phyloP scores from a whole-genome alignment of 2,113 vertebrate species.

The Myotis davidii region DNA sequence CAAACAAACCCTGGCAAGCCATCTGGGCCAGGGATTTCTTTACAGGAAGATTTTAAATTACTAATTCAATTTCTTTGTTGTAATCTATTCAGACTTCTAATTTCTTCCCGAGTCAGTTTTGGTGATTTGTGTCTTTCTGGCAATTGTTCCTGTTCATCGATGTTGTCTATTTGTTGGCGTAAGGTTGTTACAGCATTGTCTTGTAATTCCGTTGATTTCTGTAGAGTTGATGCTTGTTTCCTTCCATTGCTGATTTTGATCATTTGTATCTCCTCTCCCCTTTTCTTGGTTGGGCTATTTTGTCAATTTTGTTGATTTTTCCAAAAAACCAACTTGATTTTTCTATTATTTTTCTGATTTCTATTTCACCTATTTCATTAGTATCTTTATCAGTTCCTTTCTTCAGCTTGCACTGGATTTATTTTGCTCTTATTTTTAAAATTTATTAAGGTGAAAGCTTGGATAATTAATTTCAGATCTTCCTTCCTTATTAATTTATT shows the following conservation, averaged over 20 bases:
- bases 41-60: not conserved
- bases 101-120: not conserved
- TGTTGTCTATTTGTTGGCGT: not conserved
- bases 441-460: not conserved
- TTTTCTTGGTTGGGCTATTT: not conserved
- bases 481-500: not conserved
- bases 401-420: not conserved
- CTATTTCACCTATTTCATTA: not conserved
- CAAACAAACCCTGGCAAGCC: not conserved
- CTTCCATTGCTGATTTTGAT: not conserved
- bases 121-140: not conserved
- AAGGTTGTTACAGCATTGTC: not conserved
- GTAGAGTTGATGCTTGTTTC: not conserved
- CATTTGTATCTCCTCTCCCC: not conserved
- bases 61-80: not conserved
- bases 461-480: not conserved
- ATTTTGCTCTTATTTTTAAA: slow-evolving; percentile 6
- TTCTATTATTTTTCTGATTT: not conserved
- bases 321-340: not conserved
- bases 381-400: not conserved
- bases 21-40: not conserved
- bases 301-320: not conserved
- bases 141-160: not conserved
- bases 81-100: not conserved
- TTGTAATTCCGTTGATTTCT: not conserved